Evolutionary conservation across 2,888 invertebrate genomes (phyloP).

Genomic region (Fragum whitleyi): DNA sequence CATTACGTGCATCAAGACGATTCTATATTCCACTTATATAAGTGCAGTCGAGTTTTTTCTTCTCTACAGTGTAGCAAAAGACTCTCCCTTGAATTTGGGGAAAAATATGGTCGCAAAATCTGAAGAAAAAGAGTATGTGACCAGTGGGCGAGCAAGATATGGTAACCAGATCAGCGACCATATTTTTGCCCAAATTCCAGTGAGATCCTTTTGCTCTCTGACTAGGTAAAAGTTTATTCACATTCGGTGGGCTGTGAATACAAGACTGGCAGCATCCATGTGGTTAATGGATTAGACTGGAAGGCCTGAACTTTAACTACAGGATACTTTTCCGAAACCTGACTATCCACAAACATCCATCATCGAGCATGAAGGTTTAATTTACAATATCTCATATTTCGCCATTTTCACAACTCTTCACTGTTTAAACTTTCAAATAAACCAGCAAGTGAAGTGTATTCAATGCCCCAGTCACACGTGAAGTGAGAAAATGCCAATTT

Average conservation of each 20-base stretch:
- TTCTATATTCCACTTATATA: too few relatives aligned
- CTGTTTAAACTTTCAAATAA: constrained; percentile 4
- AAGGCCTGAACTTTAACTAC: neutral
- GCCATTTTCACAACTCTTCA: neutral
- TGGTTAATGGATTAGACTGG: neutral
- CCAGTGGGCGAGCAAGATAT: too few relatives aligned
- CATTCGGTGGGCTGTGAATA: neutral
- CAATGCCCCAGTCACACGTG: constrained; percentile 19
- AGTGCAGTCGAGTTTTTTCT: too few relatives aligned
- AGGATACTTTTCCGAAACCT: neutral
- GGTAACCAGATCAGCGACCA: too few relatives aligned
- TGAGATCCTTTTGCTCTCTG: too few relatives aligned
- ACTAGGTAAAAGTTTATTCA: too few relatives aligned
- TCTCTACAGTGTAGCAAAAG: too few relatives aligned
- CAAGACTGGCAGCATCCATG: neutral
- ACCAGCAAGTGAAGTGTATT: neutral
- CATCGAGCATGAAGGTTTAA: neutral
- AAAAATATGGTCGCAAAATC: too few relatives aligned
- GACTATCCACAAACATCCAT: neutral
- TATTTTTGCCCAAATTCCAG: too few relatives aligned
- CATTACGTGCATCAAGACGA: too few relatives aligned
- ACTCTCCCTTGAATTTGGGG: too few relatives aligned
- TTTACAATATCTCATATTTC: neutral
- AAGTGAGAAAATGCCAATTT: constrained; percentile 48
- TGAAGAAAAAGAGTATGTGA: too few relatives aligned